Percentiles rank a stretch among this genome's conserved stretches.
Conservation (phyloP, 1,140 invertebrate species). For the Chlorops oryzae region DNA sequence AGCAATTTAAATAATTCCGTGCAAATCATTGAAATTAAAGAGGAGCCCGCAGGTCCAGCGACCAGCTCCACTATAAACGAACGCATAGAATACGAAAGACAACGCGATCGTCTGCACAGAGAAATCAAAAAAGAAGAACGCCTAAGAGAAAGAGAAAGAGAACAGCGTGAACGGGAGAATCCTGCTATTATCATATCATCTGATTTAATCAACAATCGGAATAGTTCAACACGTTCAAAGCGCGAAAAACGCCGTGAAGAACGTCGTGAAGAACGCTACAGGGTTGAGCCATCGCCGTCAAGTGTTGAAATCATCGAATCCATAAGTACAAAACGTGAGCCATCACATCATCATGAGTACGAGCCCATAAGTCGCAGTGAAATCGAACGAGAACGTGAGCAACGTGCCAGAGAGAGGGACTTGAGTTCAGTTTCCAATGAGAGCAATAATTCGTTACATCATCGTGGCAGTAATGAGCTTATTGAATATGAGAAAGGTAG, state of each 20-base stretch:
- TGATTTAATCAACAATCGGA: no score
- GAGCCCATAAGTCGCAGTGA: constrained; percentile 37
- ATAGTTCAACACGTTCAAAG: constrained; percentile 15
- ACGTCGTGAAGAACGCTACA: constrained; percentile 12
- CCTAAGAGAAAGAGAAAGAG: constrained; percentile 14
- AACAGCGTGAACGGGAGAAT: constrained; percentile 12
- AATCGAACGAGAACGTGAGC: constrained; percentile 37
- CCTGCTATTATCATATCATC: no score
- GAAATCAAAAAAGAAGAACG: constrained; percentile 21
- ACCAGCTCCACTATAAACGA: constrained; percentile 28
- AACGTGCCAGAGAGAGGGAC: constrained; percentile 36
- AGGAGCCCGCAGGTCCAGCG: constrained; percentile 16
- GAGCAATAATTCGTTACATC: constrained; percentile 47
- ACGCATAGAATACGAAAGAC: constrained; percentile 18
- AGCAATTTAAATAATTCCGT: background rate
- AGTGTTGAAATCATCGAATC: constrained; percentile 6
- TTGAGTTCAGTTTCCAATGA: constrained; percentile 47
- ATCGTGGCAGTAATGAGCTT: constrained; percentile 46
- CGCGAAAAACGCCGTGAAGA: constrained; percentile 16
- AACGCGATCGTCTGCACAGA: background rate
- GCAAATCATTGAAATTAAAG: constrained; percentile 2
- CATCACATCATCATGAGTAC: constrained; percentile 13
- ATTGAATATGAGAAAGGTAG: constrained; percentile 54
- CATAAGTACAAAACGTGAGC: background rate
- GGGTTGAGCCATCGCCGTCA: constrained; percentile 12